phyloP scores from a whole-genome alignment of 2,797 vertebrate species.

The Cynodonichthys magdalenae region DNA sequence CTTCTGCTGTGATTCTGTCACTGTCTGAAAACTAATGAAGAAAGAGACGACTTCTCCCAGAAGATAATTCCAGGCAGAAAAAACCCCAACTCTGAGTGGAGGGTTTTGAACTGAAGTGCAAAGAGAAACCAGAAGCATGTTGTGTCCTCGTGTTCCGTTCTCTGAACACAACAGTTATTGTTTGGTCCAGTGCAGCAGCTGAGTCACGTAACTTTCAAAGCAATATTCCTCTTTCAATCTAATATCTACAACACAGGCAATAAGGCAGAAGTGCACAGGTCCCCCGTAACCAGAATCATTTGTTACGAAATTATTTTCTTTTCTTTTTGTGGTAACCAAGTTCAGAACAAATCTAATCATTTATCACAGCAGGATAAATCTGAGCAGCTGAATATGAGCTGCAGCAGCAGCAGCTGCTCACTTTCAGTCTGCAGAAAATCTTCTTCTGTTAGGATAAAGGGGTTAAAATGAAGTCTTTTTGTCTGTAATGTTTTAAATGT shows the following conservation, averaged over 20 bases:
- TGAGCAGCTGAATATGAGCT: not conserved
- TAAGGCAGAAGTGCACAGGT: not conserved
- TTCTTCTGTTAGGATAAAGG: not conserved
- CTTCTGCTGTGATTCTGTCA: conserved; percentile 7
- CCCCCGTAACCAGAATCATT: not conserved
- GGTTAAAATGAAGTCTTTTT: not conserved
- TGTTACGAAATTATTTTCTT: not conserved
- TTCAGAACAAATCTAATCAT: not conserved
- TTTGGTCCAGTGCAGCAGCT: conserved; percentile 1
- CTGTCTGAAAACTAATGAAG: conserved; percentile 12
- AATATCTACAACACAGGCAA: not conserved
- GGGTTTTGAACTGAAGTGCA: not conserved
- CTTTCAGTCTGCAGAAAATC: not conserved
- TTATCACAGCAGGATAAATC: not conserved
- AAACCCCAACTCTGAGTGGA: conserved; percentile 29
- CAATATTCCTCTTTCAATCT: not conserved
- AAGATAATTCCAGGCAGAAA: not conserved
- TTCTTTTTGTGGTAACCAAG: not conserved
- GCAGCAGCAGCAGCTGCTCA: not conserved
- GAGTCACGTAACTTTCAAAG: conserved; percentile 4
- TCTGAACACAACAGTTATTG: not conserved
- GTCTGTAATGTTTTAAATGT: not conserved
- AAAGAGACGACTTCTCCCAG: conserved; percentile 17
- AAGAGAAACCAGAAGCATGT: conserved; percentile 3
- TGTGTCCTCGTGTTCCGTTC: not conserved